phyloP scores from a whole-genome alignment of 2,888 invertebrate species.

The Rhingia rostrata region DNA sequence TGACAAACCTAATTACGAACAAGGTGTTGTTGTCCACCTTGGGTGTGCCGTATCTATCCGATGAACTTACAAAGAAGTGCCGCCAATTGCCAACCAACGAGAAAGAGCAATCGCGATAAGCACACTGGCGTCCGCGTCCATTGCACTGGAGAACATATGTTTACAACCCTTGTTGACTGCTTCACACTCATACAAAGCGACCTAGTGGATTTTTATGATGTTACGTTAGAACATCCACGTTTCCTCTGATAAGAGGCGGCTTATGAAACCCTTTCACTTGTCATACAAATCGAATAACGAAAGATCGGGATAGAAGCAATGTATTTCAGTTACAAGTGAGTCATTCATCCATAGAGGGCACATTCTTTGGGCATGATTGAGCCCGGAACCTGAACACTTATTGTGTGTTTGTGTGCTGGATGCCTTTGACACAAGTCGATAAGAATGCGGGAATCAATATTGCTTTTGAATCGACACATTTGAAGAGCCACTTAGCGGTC shows the following conservation, averaged over 20 bases:
- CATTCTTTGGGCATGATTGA: slow-evolving; percentile 61
- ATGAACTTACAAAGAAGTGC: slow-evolving; percentile 63
- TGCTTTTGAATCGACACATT: slow-evolving; percentile 31
- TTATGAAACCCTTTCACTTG: slow-evolving; percentile 51
- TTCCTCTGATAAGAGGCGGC: slow-evolving; percentile 41
- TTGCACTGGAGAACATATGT: slow-evolving; percentile 59
- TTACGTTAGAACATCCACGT: slow-evolving; percentile 34
- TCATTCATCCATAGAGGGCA: slow-evolving; percentile 28
- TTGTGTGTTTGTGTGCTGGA: slow-evolving; percentile 34
- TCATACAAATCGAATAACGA: slow-evolving; percentile 30
- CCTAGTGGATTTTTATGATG: neutral
- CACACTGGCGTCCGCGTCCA: slow-evolving; percentile 60
- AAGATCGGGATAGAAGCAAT: slow-evolving; percentile 18
- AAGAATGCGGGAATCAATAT: slow-evolving; percentile 33
- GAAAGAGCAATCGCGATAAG: slow-evolving; percentile 41
- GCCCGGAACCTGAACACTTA: slow-evolving; percentile 43
- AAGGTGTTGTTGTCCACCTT: slow-evolving; percentile 40
- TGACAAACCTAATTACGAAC: slow-evolving; percentile 55
- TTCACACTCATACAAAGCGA: neutral
- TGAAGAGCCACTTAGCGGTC: slow-evolving; percentile 51
- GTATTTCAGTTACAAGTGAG: slow-evolving; percentile 44
- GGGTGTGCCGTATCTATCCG: slow-evolving; percentile 48
- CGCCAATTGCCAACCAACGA: slow-evolving; percentile 50
- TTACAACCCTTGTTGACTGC: slow-evolving; percentile 65
- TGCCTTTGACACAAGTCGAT: slow-evolving; percentile 25